phyloP scores from a whole-genome alignment of 2,113 vertebrate species.

The Chaenogobius annularis region DNA sequence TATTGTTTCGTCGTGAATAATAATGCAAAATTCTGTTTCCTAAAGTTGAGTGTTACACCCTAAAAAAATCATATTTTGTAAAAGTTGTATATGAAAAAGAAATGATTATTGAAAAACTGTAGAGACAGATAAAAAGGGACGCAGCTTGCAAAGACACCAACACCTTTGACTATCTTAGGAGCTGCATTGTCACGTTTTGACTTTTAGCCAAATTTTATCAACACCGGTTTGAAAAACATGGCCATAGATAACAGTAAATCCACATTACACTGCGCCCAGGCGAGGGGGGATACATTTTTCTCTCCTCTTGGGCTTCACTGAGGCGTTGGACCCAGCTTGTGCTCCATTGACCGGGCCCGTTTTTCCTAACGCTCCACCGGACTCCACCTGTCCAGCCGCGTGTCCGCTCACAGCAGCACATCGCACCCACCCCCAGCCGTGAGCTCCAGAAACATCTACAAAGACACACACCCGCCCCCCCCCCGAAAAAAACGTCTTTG shows the following conservation, averaged over 20 bases:
- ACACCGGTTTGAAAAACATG: not conserved
- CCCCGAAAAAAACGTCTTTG: not conserved
- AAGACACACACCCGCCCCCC: not conserved
- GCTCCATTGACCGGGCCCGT: conserved; percentile 67
- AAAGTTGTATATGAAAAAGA: too few species aligned
- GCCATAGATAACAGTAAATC: not conserved
- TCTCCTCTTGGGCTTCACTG: conserved; percentile 45
- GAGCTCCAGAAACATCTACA: conserved; percentile 3
- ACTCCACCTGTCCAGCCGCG: conserved; percentile 69
- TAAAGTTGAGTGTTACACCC: too few species aligned
- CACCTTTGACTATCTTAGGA: too few species aligned
- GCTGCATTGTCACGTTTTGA: too few species aligned
- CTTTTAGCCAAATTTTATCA: not conserved
- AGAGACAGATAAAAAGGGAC: too few species aligned
- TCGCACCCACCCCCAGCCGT: conserved; percentile 36
- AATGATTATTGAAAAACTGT: too few species aligned
- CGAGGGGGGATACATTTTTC: not conserved
- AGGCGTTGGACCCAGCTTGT: conserved; percentile 55
- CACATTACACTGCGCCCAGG: not conserved
- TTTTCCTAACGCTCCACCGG: conserved; percentile 68
- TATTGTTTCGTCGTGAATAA: too few species aligned
- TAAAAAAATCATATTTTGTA: too few species aligned
- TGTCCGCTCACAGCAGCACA: conserved; percentile 20
- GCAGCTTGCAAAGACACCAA: too few species aligned
- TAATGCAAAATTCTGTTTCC: too few species aligned